phyloP scores from a whole-genome alignment of 2,888 invertebrate species.

The Pammene aurita region DNA sequence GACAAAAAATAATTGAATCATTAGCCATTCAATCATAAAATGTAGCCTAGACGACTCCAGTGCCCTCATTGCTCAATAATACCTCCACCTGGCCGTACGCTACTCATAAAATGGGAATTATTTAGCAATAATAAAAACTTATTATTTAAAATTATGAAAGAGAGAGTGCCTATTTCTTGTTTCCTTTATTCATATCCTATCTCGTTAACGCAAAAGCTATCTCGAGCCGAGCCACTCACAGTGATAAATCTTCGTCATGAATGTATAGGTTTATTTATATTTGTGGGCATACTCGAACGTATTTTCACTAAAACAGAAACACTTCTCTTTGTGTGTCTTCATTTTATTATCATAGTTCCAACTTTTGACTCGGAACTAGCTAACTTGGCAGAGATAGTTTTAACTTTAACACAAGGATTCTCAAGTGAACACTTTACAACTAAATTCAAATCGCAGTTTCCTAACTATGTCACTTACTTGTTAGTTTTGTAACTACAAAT shows the following conservation, averaged over 20 bases:
- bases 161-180: not conserved
- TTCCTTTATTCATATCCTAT: conserved; percentile 7
- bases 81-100: no score
- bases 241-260: conserved; percentile 19
- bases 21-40: no score
- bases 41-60: no score
- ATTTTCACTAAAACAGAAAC: conserved; percentile 3
- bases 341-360: conserved; percentile 3
- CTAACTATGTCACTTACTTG: conserved; percentile 5
- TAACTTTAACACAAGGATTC: conserved; percentile 17
- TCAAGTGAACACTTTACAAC: conserved; percentile 16
- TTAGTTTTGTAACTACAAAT: conserved; percentile 1
- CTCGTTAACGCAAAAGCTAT: conserved; percentile 17
- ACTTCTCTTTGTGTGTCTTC: not conserved
- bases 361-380: conserved; percentile 11
- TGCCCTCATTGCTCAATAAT: no score
- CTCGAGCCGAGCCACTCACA: not conserved
- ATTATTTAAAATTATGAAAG: no score
- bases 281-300: not conserved
- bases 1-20: no score
- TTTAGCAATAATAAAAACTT: no score
- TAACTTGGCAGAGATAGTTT: conserved; percentile 18
- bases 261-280: conserved; percentile 4
- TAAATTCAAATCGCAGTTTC: conserved; percentile 15
- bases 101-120: no score